Evolutionary conservation across 2,888 invertebrate genomes (phyloP).

Genomic region (Diplazon laetatorius): DNA sequence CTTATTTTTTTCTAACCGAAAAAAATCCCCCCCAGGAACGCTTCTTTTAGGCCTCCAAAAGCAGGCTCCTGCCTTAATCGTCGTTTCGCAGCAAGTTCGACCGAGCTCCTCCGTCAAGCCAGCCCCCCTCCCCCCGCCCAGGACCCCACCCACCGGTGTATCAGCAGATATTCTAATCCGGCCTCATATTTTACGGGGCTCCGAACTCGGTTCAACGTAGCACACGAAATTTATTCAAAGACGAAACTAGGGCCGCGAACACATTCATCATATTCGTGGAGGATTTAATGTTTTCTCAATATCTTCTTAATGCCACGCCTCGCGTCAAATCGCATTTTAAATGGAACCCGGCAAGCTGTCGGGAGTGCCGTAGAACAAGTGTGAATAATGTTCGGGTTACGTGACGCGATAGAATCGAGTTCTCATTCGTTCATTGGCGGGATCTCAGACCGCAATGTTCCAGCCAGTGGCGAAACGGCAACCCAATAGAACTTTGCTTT

Average conservation of each 20-base stretch:
- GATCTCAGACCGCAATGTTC: constrained; percentile 42
- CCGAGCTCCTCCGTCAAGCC: too few species aligned
- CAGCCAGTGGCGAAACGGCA: constrained; percentile 47
- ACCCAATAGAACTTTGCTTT: constrained; percentile 18
- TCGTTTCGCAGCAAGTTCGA: constrained; percentile 2
- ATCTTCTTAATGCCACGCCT: constrained; percentile 33
- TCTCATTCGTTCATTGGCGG: constrained; percentile 8
- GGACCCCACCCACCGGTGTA: too few species aligned
- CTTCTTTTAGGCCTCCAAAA: too few species aligned
- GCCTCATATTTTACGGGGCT: constrained; percentile 20
- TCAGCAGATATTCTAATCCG: constrained; percentile 32
- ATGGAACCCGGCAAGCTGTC: constrained; percentile 62
- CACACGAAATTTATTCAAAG: constrained; percentile 53
- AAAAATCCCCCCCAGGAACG: too few species aligned
- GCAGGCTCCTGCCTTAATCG: constrained; percentile 44
- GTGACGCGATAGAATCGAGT: constrained; percentile 60
- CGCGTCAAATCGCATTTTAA: constrained; percentile 60
- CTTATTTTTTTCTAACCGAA: too few species aligned
- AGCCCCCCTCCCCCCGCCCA: too few species aligned
- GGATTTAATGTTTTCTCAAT: constrained; percentile 61
- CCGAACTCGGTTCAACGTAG: constrained; percentile 13
- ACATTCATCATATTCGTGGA: constrained; percentile 59
- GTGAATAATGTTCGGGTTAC: constrained; percentile 65
- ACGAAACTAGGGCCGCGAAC: constrained; percentile 42
- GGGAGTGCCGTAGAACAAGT: constrained; percentile 59